Percentiles rank a stretch among this genome's conserved stretches.
Conservation (phyloP, 2,797 vertebrate species). For the Chiroxiphia lanceolata region DNA sequence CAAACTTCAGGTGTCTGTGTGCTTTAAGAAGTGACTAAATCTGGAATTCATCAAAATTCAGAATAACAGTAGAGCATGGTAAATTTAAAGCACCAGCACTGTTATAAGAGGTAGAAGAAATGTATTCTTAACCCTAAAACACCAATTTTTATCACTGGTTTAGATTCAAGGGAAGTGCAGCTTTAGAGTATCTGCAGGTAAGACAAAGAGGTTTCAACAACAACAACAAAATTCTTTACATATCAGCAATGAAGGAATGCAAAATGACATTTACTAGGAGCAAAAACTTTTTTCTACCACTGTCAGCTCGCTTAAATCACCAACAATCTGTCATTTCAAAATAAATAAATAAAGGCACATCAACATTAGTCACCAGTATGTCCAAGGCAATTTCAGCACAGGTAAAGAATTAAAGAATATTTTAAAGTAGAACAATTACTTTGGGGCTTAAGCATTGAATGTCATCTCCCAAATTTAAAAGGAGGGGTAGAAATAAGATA, state of each 20-base stretch:
- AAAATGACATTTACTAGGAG: not conserved
- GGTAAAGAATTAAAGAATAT: not conserved
- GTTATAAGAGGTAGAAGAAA: not conserved
- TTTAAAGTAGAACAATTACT: not conserved
- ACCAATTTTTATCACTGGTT: not conserved
- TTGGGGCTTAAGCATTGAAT: not conserved
- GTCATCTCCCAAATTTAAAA: not conserved
- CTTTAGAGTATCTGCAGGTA: not conserved
- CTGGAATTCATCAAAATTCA: not conserved
- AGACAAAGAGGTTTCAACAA: not conserved
- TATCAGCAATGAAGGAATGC: not conserved
- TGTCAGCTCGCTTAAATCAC: not conserved
- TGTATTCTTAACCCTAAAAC: not conserved
- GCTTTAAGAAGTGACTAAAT: not conserved
- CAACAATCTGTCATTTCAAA: not conserved
- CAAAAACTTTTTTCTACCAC: not conserved
- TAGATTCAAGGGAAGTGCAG: not conserved
- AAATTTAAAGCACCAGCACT: not conserved
- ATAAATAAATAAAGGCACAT: not conserved
- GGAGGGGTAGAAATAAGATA: not conserved
- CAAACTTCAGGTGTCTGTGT: not conserved
- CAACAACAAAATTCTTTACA: not conserved
- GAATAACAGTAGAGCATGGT: not conserved
- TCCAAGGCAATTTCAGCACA: not conserved
- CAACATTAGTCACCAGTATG: not conserved